Evolutionary conservation across 2,113 vertebrate genomes (phyloP).

Genomic region (Eclectus roratus): DNA sequence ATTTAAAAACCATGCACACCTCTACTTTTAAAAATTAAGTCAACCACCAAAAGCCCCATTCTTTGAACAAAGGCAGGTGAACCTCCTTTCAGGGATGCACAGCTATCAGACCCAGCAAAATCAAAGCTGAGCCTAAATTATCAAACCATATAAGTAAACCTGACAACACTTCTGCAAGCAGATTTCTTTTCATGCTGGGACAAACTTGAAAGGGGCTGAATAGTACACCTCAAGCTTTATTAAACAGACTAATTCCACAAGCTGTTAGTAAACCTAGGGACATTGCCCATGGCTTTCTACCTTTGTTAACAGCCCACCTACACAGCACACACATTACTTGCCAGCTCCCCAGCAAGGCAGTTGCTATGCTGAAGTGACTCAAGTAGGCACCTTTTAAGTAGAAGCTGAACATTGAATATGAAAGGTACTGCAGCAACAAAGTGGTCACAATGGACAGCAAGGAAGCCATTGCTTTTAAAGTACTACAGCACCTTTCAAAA

Average conservation of each 20-base stretch:
- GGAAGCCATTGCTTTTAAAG: not conserved
- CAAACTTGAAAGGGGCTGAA: not conserved
- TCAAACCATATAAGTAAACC: not conserved
- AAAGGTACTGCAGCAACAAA: not conserved
- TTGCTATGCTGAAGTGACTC: rapidly evolving
- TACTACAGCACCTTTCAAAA: rapidly evolving
- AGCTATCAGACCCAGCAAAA: not conserved
- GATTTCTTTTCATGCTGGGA: not conserved
- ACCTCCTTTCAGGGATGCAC: not conserved
- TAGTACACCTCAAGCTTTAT: not conserved
- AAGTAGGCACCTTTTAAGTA: not conserved
- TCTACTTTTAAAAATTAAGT: not conserved
- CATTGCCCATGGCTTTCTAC: rapidly evolving
- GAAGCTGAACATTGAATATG: not conserved
- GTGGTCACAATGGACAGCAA: not conserved
- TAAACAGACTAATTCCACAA: not conserved
- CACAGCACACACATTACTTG: rapidly evolving
- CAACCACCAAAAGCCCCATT: not conserved
- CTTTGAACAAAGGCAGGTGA: not conserved
- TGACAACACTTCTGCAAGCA: rapidly evolving
- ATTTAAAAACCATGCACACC: not conserved
- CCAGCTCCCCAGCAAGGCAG: rapidly evolving
- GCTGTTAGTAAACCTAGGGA: not conserved
- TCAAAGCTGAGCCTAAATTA: not conserved
- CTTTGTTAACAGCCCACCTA: not conserved